Percentiles rank a stretch among this genome's conserved stretches.
phyloP scores from a whole-genome alignment of 1,140 invertebrate genomes.

The Glomeris maerens region DNA sequence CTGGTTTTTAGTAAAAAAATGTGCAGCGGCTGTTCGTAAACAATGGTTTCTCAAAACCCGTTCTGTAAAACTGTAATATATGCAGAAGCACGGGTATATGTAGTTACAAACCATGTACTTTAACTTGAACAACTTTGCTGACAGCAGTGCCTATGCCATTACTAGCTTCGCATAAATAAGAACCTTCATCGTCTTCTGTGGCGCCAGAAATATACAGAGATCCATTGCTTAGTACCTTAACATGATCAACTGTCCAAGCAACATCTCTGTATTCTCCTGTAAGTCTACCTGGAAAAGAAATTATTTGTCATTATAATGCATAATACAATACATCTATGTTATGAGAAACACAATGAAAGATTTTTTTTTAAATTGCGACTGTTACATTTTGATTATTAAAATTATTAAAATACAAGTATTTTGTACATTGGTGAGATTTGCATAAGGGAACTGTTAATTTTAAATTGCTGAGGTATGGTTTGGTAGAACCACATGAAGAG shows the following conservation, averaged over 20 bases:
- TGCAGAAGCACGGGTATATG: conserved; percentile 5
- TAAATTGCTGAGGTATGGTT: too few species aligned
- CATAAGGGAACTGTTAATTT: too few species aligned
- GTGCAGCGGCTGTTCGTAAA: conserved; percentile 59
- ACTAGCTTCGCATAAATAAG: conserved; percentile 81
- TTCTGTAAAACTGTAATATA: conserved; percentile 5
- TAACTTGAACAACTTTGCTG: conserved; percentile 81
- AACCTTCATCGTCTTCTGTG: conserved; percentile 62
- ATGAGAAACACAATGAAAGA: too few species aligned
- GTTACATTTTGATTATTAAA: too few species aligned
- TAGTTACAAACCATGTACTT: conserved; percentile 57
- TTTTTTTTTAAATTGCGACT: too few species aligned
- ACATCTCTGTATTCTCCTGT: background rate
- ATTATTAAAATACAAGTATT: too few species aligned
- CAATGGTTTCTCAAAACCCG: too few species aligned
- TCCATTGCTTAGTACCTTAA: background rate
- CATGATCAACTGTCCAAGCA: background rate
- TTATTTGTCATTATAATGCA: background rate
- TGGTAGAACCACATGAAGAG: too few species aligned
- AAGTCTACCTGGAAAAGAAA: conserved; percentile 2
- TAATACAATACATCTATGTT: background rate
- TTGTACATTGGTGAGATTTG: too few species aligned
- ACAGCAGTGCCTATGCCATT: conserved; percentile 75
- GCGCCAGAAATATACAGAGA: background rate
- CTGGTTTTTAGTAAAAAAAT: conserved; percentile 80